phyloP scores from a whole-genome alignment of 2,888 invertebrate genomes.

The Ganaspis brasiliensis region DNA sequence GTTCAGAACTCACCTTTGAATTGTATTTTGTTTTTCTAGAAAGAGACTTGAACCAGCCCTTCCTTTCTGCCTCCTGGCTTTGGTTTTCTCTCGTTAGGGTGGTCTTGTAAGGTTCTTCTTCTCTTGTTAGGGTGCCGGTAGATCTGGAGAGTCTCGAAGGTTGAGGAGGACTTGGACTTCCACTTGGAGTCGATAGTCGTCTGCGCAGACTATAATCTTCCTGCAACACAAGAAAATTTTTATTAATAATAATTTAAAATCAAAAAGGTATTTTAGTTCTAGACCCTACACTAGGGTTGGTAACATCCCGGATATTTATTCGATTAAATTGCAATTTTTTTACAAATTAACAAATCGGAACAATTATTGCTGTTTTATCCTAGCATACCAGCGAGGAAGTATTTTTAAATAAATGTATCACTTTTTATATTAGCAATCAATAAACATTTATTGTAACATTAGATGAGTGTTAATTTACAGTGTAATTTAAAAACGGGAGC shows the following conservation, averaged over 20 bases:
- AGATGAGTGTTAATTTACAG: too few species aligned
- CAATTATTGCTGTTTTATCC: too few species aligned
- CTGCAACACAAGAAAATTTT: constrained; percentile 74
- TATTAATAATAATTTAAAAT: not conserved
- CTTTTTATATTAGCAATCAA: too few species aligned
- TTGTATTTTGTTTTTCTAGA: constrained; percentile 85
- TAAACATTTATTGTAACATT: too few species aligned
- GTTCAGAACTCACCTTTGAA: constrained; percentile 82
- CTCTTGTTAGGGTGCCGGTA: constrained; percentile 77
- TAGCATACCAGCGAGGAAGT: too few species aligned
- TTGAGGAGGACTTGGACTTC: constrained; percentile 86
- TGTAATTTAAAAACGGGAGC: too few species aligned
- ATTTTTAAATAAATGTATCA: too few species aligned
- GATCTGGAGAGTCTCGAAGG: constrained; percentile 81
- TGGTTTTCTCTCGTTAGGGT: constrained; percentile 79
- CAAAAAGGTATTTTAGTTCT: too few species aligned
- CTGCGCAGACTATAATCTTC: constrained; percentile 87
- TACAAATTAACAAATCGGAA: too few species aligned
- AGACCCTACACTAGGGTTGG: too few species aligned
- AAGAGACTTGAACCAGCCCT: constrained; percentile 90
- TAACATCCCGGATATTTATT: too few species aligned
- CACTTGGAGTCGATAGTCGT: constrained; percentile 89
- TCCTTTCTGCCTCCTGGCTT: constrained; percentile 82
- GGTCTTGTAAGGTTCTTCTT: constrained; percentile 77
- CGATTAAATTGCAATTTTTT: too few species aligned